Base-by-base conservation (phyloP, 2,888 invertebrate species). In the Oxystoma pomonae region DNA sequence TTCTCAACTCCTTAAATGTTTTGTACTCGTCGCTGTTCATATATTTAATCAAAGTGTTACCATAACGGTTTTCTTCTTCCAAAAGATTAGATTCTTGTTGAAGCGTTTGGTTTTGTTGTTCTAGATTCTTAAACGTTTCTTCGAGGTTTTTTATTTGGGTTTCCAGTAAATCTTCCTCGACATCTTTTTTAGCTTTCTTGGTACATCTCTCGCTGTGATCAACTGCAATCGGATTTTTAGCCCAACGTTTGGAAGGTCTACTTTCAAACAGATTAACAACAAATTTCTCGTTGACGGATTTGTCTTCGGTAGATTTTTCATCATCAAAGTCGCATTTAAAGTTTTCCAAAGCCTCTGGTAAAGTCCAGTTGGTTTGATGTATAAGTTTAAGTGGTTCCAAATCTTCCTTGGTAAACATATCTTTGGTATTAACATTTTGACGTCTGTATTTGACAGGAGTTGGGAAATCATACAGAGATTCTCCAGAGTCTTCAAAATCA, bases 1-100 rank as follows among this genome's bases (percentile, higher is more conserved):
- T 67, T 59, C 65, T 71, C 58, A 73, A 61, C 17, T 62, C 63
- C 18, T 7, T 53, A 50, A 56, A 64, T 22, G 20, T 52, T 1
- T 53, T 50, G 19, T 60, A 58, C 2, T 61, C 55, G 12, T 35
- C 12, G 35, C 35, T 35, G 12, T 35, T 35, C 35, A 35, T 35
- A 12, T 35, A 35, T 35, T 35, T 35, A 3, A 35, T 12, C 35
- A 35, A 12, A 35, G 35, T 35, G 35, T 12, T 35, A 7, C 35
- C 35, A 35, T 35, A 35, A n/a, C n/a, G n/a, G n/a, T n/a, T n/a
- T n/a, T n/a, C n/a, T 35, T 35, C 12, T 35, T 35, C 35, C 12
- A 7, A 3, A 12, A 35, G 35, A 7, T 35, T 35, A 35, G 5
- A 35, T 7, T 35, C 35, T 35, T 3, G 5, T 7, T 35, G 35